These are phyloP conservation scores for Spodoptera picta DNA, from an alignment of 2,888 invertebrate genomes.

Conservation along the genomic window DNA sequence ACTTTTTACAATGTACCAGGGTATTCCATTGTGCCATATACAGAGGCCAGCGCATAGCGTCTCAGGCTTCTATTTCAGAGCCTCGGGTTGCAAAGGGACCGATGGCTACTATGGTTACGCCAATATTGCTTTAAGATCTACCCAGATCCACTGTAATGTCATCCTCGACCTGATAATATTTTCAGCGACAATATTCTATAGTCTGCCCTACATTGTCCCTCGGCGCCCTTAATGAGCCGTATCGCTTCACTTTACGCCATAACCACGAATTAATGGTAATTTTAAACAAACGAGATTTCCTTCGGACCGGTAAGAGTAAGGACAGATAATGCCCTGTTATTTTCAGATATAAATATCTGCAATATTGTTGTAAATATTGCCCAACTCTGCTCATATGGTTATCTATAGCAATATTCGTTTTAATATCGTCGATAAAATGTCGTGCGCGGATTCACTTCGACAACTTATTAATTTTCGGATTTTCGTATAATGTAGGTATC, in stretches of 20 bases:
- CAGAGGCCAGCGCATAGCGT: too few relatives aligned
- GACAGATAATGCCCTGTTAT: background rate
- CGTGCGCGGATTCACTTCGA: background rate
- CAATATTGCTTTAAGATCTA: too few relatives aligned
- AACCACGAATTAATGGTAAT: constrained; percentile 36
- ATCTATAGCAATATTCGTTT: constrained; percentile 11
- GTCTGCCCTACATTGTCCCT: constrained; percentile 16
- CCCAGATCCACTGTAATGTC: background rate
- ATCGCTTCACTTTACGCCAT: constrained; percentile 33
- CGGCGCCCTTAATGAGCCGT: constrained; percentile 18
- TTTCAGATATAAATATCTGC: background rate
- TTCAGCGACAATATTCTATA: constrained; percentile 13
- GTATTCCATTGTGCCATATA: too few relatives aligned
- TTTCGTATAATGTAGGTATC: background rate
- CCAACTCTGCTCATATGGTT: constrained; percentile 5
- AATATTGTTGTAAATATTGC: constrained; percentile 21
- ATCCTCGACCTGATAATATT: constrained; percentile 22
- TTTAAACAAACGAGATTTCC: constrained; percentile 32
- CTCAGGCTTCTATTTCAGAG: too few relatives aligned
- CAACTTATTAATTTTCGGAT: background rate
- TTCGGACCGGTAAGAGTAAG: constrained; percentile 1
- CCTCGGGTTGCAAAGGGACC: too few relatives aligned
- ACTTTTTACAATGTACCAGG: constrained; percentile 12
- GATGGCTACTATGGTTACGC: too few relatives aligned
- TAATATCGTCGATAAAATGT: constrained; percentile 17